Conservation (phyloP, 2,797 vertebrate genomes). For the Dermochelys coriacea region DNA sequence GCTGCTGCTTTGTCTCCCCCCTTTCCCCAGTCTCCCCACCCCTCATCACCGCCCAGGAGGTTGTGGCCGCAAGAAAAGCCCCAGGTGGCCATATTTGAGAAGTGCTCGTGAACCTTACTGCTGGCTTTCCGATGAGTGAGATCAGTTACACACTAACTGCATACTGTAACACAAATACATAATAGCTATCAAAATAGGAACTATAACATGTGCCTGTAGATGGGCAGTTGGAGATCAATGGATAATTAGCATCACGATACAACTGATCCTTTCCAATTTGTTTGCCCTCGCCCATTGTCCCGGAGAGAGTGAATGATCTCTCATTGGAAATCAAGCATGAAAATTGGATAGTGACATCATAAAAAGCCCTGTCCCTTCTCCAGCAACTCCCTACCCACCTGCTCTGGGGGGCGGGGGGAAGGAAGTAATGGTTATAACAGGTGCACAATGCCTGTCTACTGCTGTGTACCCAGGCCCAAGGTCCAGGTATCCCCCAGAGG, state of each 20-base stretch:
- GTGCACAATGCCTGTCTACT: accelerated
- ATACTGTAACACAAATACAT: neutral
- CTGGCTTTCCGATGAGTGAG: neutral
- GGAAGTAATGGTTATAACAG: neutral
- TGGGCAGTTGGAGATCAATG: accelerated
- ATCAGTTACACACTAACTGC: neutral
- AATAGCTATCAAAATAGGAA: neutral
- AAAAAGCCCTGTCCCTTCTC: neutral
- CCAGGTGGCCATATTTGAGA: no score
- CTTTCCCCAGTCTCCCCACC: no score
- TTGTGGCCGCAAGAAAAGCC: no score
- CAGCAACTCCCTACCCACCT: neutral
- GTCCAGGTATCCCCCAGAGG: neutral
- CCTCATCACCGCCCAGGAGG: no score
- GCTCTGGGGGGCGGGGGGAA: neutral
- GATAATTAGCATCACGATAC: neutral
- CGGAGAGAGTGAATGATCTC: neutral
- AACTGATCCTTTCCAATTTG: neutral
- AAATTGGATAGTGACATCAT: neutral
- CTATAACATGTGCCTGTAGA: neutral
- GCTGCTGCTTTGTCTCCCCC: no score
- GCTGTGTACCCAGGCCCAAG: neutral
- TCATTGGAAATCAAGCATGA: neutral
- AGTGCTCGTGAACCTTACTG: neutral
- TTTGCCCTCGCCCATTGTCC: neutral